Evolutionary conservation across 2,113 vertebrate genomes (phyloP).

Genomic region (Brachyhypopomus gauderio): DNA sequence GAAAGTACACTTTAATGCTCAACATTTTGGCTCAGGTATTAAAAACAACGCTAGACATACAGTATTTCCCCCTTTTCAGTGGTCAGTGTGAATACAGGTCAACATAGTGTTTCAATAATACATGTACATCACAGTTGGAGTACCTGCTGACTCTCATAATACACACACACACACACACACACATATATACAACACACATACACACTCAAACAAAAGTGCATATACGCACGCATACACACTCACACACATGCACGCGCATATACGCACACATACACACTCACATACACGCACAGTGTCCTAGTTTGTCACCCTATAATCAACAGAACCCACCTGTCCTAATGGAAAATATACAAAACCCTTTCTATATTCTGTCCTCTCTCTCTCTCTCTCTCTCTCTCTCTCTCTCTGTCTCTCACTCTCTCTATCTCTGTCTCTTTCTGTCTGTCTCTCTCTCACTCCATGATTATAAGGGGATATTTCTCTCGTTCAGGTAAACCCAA

Average conservation of each 20-base stretch:
- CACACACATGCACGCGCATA: conserved; percentile 22
- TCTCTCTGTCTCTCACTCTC: conserved; percentile 17
- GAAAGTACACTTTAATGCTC: too few relatives aligned
- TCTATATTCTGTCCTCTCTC: conserved; percentile 36
- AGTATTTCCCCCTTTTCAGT: neutral
- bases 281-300: conserved; percentile 32
- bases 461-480: conserved; percentile 57
- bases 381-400: conserved; percentile 6
- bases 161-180: conserved; percentile 10
- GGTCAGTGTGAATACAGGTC: conserved; percentile 50
- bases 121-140: conserved; percentile 45
- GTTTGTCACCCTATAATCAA: conserved; percentile 48
- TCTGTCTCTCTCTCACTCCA: neutral
- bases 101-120: conserved; percentile 38
- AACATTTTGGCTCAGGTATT: neutral
- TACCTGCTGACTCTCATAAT: conserved; percentile 50
- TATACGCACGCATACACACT: neutral
- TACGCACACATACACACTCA: conserved; percentile 29
- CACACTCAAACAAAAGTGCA: neutral
- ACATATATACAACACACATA: too few relatives aligned
- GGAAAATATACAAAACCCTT: conserved; percentile 33
- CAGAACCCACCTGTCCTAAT: conserved; percentile 46
- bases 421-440: conserved; percentile 12
- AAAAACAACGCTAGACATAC: neutral
- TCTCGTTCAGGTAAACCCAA: conserved; percentile 48